Evolutionary conservation across 2,797 vertebrate genomes (phyloP), one percentile per base, ranked within the genome.

Genomic region (Urophycis tenuis): DNA sequence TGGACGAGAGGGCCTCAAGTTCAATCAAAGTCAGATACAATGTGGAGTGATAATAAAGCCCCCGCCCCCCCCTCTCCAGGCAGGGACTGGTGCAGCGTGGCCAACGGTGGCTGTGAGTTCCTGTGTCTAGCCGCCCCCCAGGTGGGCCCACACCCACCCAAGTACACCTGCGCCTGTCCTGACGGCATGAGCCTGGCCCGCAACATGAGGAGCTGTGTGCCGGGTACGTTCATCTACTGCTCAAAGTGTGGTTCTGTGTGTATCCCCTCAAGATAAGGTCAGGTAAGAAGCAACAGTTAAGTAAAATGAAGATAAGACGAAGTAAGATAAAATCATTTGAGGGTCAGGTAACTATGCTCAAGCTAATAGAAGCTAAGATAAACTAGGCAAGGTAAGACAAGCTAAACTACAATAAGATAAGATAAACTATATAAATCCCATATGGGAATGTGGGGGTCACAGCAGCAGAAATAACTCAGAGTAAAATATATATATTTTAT

Each of bases 81-180:
- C 31, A 87, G 89, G 53, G 92, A 97, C 76, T 95, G 95, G 95
- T 97, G 96, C 83, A 87, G 87, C 70, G 75, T 81, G 2, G 89
- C 90, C 6, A 95, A 95, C 0, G 93, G 95, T 0, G 92, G 92
- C 71, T 98, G 96, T 86, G 92, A 94, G 75, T 95, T 95, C 85
- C 78, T 98, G 88, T 98, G 96, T 74, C 91, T 98, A 45, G 93
- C 94, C 0, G 95, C 95, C 29, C 96, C 96, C 0, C 95, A 94
- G 76, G 92, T 97, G 83, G 94, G 85, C 31, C 17, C 78, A 31
- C 94, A 87, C 75, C 94, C 96, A 0, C 94, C 96, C 31, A 95
- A 93, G 79, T 97, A 94, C 74, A 98, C 96, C 53, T 98, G 96
- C 0, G 92, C 88, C 71, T 98, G 96, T 82, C 93, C 95, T 0